Evolutionary conservation across 2,113 vertebrate species (phyloP).

Genomic region (Perccottus glenii): DNA sequence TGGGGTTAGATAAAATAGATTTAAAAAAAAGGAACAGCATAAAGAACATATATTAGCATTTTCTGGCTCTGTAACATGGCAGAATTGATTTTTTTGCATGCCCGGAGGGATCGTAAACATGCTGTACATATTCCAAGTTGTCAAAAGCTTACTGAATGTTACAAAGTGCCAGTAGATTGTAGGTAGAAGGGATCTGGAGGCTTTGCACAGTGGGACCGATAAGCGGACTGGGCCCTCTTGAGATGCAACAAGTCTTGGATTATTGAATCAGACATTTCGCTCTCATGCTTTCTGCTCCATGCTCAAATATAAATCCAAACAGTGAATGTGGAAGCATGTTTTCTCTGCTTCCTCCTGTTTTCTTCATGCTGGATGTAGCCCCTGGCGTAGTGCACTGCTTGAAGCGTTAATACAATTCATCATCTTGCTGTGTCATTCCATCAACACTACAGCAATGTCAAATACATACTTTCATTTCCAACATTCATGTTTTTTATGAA

Average conservation of each 20-base stretch:
- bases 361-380: slow-evolving; percentile 21
- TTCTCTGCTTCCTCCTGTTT: neutral
- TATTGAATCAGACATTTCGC: slow-evolving; percentile 37
- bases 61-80: neutral
- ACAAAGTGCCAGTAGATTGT: slow-evolving; percentile 11
- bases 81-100: neutral
- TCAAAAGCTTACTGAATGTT: slow-evolving; percentile 15
- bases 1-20: neutral
- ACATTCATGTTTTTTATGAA: slow-evolving; percentile 12
- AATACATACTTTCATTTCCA: neutral
- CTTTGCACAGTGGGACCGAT: neutral
- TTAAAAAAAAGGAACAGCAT: neutral
- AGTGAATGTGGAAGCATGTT: slow-evolving; percentile 12
- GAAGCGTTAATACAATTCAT: slow-evolving; percentile 22
- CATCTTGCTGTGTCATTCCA: slow-evolving; percentile 4
- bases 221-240: slow-evolving; percentile 14
- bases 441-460: neutral
- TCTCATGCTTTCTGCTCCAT: slow-evolving; percentile 13
- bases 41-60: no score
- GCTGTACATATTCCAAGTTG: neutral
- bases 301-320: slow-evolving; percentile 9
- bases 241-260: slow-evolving; percentile 37
- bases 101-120: slow-evolving; percentile 2
- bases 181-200: slow-evolving; percentile 16
- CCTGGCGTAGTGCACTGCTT: slow-evolving; percentile 9